Evolutionary conservation across 2,113 vertebrate species (phyloP).

Genomic region (Hydropotes inermis): DNA sequence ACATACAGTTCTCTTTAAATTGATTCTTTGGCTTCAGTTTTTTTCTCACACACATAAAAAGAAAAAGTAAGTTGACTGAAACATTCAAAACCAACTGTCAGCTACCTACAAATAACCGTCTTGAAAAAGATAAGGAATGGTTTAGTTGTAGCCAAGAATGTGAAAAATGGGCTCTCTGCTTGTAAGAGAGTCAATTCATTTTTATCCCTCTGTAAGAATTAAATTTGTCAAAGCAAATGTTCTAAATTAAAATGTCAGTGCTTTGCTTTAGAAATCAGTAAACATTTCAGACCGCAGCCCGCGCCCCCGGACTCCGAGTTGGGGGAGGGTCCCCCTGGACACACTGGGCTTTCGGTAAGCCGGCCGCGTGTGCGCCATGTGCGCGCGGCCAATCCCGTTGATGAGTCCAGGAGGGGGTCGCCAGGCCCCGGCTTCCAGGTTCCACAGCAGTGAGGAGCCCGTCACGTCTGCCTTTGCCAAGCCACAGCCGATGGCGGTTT

Average conservation of each 20-base stretch:
- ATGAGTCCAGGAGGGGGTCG: not conserved
- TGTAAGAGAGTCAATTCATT: not conserved
- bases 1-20: not conserved
- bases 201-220: not conserved
- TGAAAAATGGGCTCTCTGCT: not conserved
- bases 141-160: not conserved
- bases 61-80: not conserved
- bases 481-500: accelerated
- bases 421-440: accelerated
- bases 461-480: not conserved
- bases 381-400: accelerated
- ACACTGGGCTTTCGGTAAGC: not conserved
- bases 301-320: accelerated
- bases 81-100: not conserved
- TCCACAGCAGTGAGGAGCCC: accelerated
- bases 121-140: not conserved
- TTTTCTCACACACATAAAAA: not conserved
- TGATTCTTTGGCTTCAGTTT: not conserved
- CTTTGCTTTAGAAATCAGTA: not conserved
- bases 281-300: not conserved
- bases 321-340: not conserved
- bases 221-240: not conserved
- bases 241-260: not conserved
- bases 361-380: accelerated
- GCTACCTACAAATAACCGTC: not conserved